phyloP scores from a whole-genome alignment of 1,140 invertebrate species.

The Magallana angulata region DNA sequence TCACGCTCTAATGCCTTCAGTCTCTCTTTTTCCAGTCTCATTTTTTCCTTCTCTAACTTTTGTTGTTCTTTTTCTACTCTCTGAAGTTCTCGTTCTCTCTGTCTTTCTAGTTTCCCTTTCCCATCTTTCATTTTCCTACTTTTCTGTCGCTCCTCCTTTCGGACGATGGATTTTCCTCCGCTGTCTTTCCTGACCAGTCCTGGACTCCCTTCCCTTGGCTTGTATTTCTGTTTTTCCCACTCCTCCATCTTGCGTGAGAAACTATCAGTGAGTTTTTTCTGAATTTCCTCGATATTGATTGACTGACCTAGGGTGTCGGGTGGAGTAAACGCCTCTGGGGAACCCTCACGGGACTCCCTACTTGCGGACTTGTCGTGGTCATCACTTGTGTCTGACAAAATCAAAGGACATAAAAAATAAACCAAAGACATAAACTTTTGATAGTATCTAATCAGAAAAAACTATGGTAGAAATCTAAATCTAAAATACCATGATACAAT shows the following conservation, averaged over 20 bases:
- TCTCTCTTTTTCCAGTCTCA: conserved; percentile 81
- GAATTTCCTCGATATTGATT: conserved; percentile 82
- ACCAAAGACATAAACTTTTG: no score
- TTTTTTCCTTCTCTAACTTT: conserved; percentile 83
- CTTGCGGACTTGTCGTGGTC: conserved; percentile 15
- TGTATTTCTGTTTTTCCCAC: conserved; percentile 83
- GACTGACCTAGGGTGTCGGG: conserved; percentile 53
- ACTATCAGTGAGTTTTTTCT: conserved; percentile 86
- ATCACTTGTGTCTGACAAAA: neutral
- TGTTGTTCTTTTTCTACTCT: conserved; percentile 84
- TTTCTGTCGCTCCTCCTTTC: conserved; percentile 69
- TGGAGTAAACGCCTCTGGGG: conserved; percentile 59
- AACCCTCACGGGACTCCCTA: conserved; percentile 48
- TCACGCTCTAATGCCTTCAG: conserved; percentile 82
- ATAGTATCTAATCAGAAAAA: no score
- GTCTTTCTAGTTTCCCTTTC: conserved; percentile 69
- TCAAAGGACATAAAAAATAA: no score
- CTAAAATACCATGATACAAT: no score
- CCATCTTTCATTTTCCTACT: conserved; percentile 71
- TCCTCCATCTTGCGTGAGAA: conserved; percentile 87
- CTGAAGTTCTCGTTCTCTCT: conserved; percentile 82
- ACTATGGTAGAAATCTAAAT: no score
- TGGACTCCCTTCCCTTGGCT: conserved; percentile 61
- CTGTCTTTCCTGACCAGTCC: conserved; percentile 63
- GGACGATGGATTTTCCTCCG: conserved; percentile 43